These are phyloP conservation scores for Cottoperca gobio DNA, from an alignment of 2,797 vertebrate genomes.

Conservation along the genomic window DNA sequence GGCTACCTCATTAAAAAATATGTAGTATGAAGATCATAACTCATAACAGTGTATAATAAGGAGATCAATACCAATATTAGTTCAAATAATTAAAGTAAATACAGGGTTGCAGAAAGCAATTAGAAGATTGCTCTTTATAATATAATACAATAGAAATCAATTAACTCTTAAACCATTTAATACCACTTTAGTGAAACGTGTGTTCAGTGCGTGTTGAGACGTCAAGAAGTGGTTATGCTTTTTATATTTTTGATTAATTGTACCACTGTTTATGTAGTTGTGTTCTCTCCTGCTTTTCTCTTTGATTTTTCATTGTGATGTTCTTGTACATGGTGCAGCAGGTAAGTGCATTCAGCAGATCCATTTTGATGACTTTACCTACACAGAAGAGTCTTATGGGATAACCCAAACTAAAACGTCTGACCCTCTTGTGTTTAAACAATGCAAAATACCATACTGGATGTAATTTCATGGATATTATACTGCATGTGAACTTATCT, in stretches of 20 bases:
- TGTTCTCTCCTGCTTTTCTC: not conserved
- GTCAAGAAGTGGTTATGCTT: not conserved
- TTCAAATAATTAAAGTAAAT: slow-evolving; percentile 16
- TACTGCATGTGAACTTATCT: not conserved
- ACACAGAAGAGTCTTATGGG: not conserved
- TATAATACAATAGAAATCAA: not conserved
- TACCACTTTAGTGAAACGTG: not conserved
- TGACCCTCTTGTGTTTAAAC: not conserved
- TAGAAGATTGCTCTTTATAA: slow-evolving; percentile 4
- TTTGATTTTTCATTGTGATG: not conserved
- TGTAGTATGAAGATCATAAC: not conserved
- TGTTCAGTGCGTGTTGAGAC: not conserved
- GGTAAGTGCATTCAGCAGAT: not conserved
- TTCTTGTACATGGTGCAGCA: not conserved
- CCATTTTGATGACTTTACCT: not conserved
- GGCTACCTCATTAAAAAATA: slow-evolving; percentile 21
- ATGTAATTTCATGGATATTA: not conserved
- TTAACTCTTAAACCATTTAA: not conserved
- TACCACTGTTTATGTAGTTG: not conserved
- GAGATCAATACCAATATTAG: slow-evolving; percentile 11
- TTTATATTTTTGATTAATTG: not conserved
- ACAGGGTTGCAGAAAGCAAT: not conserved
- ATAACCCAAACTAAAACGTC: not conserved
- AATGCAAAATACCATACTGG: not conserved
- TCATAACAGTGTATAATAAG: not conserved